phyloP scores from a whole-genome alignment of 2,888 invertebrate species.

The Eupithecia centaureata region DNA sequence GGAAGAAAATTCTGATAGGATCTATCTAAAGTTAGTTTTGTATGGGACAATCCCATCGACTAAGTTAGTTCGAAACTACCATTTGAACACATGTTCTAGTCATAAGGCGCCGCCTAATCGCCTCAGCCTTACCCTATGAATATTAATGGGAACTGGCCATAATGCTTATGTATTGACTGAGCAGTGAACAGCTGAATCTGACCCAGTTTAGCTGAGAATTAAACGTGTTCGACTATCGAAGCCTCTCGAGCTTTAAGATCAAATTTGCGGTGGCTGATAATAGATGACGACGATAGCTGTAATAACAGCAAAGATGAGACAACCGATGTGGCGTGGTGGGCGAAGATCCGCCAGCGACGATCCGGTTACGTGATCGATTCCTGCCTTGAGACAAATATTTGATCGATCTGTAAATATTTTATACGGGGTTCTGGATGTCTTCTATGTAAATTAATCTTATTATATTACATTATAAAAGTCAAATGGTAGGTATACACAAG shows the following conservation, averaged over 20 bases:
- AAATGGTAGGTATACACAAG: too few relatives aligned
- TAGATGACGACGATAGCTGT: constrained; percentile 24
- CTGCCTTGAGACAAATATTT: too few relatives aligned
- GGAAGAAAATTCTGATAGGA: background rate
- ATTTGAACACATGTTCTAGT: constrained; percentile 23
- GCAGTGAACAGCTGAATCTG: constrained; percentile 46
- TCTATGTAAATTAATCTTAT: too few relatives aligned
- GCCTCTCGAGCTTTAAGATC: constrained; percentile 20
- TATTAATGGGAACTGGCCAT: constrained; percentile 64
- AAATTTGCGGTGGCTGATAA: constrained; percentile 29
- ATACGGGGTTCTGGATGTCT: too few relatives aligned
- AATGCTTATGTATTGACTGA: constrained; percentile 54
- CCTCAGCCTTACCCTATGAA: constrained; percentile 61
- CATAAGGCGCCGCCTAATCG: constrained; percentile 62
- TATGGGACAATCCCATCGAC: constrained; percentile 2
- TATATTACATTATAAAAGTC: too few relatives aligned
- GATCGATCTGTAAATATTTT: too few relatives aligned
- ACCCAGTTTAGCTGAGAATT: constrained; percentile 44
- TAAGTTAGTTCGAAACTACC: constrained; percentile 9
- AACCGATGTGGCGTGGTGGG: too few relatives aligned
- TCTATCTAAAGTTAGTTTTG: background rate
- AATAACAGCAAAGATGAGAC: too few relatives aligned
- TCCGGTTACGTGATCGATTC: too few relatives aligned
- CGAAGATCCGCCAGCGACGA: too few relatives aligned
- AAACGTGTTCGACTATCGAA: constrained; percentile 38